Evolutionary conservation across 1,140 invertebrate genomes (phyloP).

Genomic region (Ips nitidus): DNA sequence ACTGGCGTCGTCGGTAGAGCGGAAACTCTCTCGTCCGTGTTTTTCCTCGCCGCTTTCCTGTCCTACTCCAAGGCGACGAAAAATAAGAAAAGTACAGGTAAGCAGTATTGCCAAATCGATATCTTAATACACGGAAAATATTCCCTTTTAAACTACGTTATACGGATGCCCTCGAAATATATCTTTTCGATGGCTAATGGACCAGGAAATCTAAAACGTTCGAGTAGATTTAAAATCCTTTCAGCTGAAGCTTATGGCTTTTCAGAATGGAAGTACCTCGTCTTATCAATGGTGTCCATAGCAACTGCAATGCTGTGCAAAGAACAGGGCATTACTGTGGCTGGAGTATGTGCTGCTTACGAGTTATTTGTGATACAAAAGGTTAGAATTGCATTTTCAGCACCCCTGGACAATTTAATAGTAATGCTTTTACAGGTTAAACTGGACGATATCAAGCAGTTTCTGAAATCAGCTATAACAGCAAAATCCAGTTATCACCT

Average conservation of each 20-base stretch:
- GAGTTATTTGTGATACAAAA: slow-evolving; percentile 91
- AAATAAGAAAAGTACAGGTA: slow-evolving; percentile 70
- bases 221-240: neutral
- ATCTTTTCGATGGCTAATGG: neutral
- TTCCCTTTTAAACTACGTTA: neutral
- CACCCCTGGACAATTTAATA: neutral
- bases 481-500: slow-evolving; percentile 65
- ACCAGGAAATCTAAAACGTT: neutral
- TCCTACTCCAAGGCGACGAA: slow-evolving; percentile 76
- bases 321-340: slow-evolving; percentile 96
- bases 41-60: slow-evolving; percentile 87
- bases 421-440: slow-evolving; percentile 61
- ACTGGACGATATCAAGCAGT: slow-evolving; percentile 62
- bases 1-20: slow-evolving; percentile 96
- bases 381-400: slow-evolving; percentile 55
- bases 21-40: slow-evolving; percentile 92
- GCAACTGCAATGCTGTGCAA: slow-evolving; percentile 90
- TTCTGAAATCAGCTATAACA: slow-evolving; percentile 62
- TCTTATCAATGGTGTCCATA: slow-evolving; percentile 72
- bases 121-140: neutral
- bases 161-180: neutral
- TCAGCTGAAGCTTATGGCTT: neutral
- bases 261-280: slow-evolving; percentile 73
- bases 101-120: slow-evolving; percentile 34
- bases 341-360: slow-evolving; percentile 89